Conservation (phyloP, 2,797 vertebrate species). For the Sebastes alutus region DNA sequence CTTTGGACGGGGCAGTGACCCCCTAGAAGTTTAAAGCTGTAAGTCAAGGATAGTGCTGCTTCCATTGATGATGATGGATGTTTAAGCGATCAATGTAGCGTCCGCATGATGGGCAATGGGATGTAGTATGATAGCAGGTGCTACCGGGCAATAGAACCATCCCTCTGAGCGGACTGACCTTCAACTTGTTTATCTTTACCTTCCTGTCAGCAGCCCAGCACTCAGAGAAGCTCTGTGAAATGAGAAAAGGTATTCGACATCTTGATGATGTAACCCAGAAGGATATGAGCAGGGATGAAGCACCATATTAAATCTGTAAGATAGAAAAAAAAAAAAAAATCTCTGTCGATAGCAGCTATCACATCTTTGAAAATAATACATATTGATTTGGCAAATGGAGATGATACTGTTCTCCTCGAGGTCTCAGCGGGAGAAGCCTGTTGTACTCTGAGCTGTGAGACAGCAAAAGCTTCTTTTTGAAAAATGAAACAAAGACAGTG, state of each 20-base stretch:
- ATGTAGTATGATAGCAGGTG: conserved; percentile 23
- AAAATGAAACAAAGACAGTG: conserved; percentile 43
- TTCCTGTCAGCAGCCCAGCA: conserved; percentile 12
- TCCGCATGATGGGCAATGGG: conserved; percentile 6
- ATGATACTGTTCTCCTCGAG: conserved; percentile 46
- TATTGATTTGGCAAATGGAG: conserved; percentile 58
- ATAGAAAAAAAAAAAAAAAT: neutral
- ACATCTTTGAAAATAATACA: conserved; percentile 49
- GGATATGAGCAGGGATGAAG: conserved; percentile 28
- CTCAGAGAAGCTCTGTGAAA: conserved; percentile 15
- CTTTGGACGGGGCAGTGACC: neutral
- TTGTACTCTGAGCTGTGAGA: neutral
- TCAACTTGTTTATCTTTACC: conserved; percentile 54
- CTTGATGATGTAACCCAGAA: conserved; percentile 33
- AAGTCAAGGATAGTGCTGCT: conserved; percentile 21
- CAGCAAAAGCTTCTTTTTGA: conserved; percentile 28
- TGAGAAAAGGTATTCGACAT: conserved; percentile 24
- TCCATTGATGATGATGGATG: conserved; percentile 23
- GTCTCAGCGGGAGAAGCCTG: conserved; percentile 23
- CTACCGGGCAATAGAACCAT: neutral
- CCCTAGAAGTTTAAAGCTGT: neutral
- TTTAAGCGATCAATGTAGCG: neutral
- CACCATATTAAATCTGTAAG: conserved; percentile 29
- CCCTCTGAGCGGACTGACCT: conserved; percentile 44
- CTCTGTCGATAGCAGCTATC: conserved; percentile 34